phyloP scores from a whole-genome alignment of 2,113 vertebrate species.

The Epinephelus cyanopodus region DNA sequence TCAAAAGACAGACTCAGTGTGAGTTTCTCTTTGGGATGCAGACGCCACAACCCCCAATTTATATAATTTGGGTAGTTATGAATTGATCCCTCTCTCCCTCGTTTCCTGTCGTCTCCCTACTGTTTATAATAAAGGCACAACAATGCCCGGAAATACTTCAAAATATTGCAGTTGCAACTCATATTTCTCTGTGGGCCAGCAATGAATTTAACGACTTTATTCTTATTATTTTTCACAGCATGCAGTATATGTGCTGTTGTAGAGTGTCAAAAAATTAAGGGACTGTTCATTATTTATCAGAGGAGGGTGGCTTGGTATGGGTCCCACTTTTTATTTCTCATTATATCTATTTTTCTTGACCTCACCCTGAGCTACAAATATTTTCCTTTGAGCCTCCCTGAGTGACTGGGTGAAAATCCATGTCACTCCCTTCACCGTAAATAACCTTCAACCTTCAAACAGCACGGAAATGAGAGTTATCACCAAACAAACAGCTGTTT shows the following conservation, averaged over 20 bases:
- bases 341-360: too few relatives aligned
- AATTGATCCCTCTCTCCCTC: slow-evolving; percentile 1
- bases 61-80: background rate
- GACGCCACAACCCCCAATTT: background rate
- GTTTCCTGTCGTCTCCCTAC: background rate
- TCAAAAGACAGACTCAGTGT: background rate
- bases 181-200: background rate
- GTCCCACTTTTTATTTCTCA: too few relatives aligned
- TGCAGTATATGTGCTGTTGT: background rate
- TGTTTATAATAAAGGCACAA: background rate
- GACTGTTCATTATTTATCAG: too few relatives aligned
- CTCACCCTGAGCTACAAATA: too few relatives aligned
- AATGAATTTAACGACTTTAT: background rate
- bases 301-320: too few relatives aligned
- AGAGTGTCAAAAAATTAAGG: background rate
- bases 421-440: too few relatives aligned
- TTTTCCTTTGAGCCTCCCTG: too few relatives aligned
- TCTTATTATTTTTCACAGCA: too few relatives aligned
- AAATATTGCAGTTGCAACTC: background rate
- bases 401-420: too few relatives aligned
- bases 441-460: too few relatives aligned
- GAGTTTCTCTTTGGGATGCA: slow-evolving; percentile 1
- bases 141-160: background rate
- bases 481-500: too few relatives aligned
- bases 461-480: too few relatives aligned